Conservation (phyloP, 2,113 vertebrate species). For the Silurus meridionalis region DNA sequence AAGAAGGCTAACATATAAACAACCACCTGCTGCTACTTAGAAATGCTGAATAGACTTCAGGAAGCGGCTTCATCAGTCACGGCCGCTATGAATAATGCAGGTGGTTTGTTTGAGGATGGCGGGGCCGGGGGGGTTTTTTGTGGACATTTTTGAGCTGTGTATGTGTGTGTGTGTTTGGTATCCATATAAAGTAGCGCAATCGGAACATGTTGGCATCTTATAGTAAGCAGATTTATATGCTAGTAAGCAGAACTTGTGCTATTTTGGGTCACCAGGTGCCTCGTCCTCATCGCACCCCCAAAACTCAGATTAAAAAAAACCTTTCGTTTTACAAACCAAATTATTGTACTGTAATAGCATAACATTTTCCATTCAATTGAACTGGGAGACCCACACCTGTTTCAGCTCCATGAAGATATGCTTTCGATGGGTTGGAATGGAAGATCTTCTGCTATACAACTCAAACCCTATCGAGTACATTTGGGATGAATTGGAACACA, state of each 20-base stretch:
- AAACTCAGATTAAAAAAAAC: background rate
- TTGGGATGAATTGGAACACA: no score
- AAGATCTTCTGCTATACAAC: no score
- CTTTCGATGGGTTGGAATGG: no score
- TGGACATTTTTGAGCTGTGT: background rate
- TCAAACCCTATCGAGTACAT: no score
- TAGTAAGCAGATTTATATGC: conserved; percentile 25
- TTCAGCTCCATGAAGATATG: no score
- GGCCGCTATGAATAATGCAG: conserved; percentile 5
- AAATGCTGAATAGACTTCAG: conserved; percentile 28
- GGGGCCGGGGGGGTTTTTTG: background rate
- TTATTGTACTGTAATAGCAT: no score
- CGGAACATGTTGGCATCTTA: conserved; percentile 9
- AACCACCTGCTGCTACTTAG: conserved; percentile 21
- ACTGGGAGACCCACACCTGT: no score
- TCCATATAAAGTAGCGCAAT: background rate
- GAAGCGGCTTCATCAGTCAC: conserved; percentile 6
- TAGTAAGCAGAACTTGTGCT: conserved; percentile 18
- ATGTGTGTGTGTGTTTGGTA: background rate
- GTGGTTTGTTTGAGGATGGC: conserved; percentile 27
- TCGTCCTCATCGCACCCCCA: background rate
- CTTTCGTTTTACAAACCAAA: no score
- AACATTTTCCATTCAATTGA: no score
- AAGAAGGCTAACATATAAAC: conserved; percentile 18
- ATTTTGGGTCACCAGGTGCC: conserved; percentile 32